A percentile compares a stretch with the other conserved stretches of the same genome.
phyloP scores from a whole-genome alignment of 2,888 invertebrate genomes.

The Hirtodrosophila confusa region DNA sequence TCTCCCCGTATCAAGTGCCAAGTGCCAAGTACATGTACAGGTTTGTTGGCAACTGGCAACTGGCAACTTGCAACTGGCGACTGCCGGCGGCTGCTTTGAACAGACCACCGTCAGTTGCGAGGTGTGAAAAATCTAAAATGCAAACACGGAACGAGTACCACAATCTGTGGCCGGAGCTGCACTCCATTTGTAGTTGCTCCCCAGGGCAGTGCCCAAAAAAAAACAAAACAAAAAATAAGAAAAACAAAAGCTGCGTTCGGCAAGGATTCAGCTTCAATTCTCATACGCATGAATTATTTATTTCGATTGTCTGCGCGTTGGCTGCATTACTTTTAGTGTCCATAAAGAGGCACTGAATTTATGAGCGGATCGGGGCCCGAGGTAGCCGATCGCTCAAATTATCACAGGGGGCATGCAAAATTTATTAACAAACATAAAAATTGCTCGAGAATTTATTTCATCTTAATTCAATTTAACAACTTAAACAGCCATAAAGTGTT shows the following conservation, averaged over 20 bases:
- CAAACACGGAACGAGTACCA: slow-evolving; percentile 63
- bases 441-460: slow-evolving; percentile 79
- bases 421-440: slow-evolving; percentile 80
- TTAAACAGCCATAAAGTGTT: slow-evolving; percentile 82
- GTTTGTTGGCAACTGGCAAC: slow-evolving; percentile 40
- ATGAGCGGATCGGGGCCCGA: slow-evolving; percentile 32
- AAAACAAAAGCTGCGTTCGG: slow-evolving; percentile 7
- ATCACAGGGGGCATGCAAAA: slow-evolving; percentile 73
- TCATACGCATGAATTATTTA: slow-evolving; percentile 74
- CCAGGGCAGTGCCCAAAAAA: slow-evolving; percentile 62
- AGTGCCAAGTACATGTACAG: slow-evolving; percentile 60
- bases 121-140: slow-evolving; percentile 80
- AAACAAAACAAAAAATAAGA: slow-evolving; percentile 9
- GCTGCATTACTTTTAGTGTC: slow-evolving; percentile 68
- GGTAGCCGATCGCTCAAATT: slow-evolving; percentile 65
- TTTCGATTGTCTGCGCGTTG: slow-evolving; percentile 68
- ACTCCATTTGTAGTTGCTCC: slow-evolving; percentile 78
- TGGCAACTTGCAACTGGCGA: slow-evolving; percentile 37
- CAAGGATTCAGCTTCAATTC: slow-evolving; percentile 21
- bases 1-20: slow-evolving; percentile 51
- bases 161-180: slow-evolving; percentile 17
- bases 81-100: slow-evolving; percentile 72
- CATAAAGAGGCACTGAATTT: slow-evolving; percentile 48
- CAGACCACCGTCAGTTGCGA: slow-evolving; percentile 64
- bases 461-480: slow-evolving; percentile 83